phyloP scores from a whole-genome alignment of 2,113 vertebrate genomes.

The Capreolus pygargus region DNA sequence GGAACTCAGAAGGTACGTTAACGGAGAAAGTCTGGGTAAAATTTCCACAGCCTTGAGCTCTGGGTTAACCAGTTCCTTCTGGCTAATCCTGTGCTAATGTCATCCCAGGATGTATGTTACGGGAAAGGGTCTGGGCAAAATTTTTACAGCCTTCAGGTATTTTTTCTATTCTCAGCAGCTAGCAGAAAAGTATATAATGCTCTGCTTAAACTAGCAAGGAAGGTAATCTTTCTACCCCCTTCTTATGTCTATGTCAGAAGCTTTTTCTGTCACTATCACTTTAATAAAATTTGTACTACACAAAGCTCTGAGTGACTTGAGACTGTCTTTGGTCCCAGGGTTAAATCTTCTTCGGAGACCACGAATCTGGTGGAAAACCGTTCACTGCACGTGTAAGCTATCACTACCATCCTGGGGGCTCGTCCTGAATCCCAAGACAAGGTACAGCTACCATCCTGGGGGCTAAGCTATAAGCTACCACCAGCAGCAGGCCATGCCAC shows the following conservation, averaged over 20 bases:
- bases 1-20: neutral
- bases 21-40: neutral
- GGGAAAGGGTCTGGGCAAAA: neutral
- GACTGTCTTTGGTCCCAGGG: neutral
- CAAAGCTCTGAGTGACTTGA: neutral
- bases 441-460: neutral
- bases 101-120: neutral
- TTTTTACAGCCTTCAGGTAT: neutral
- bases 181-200: neutral
- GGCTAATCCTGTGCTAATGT: neutral
- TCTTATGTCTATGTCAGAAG: neutral
- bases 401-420: neutral
- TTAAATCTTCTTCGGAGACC: neutral
- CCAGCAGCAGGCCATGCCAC: neutral
- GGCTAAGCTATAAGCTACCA: neutral
- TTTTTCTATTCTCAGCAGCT: neutral
- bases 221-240: neutral
- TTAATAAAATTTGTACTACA: neutral
- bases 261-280: neutral
- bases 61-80: neutral
- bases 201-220: neutral
- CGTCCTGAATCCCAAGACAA: neutral
- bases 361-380: neutral
- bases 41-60: neutral
- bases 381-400: neutral